Percentiles rank a stretch among this genome's conserved stretches.
phyloP scores from a whole-genome alignment of 35 echinoderm and acorn worm genomes.

The Eucidaris tribuloides region DNA sequence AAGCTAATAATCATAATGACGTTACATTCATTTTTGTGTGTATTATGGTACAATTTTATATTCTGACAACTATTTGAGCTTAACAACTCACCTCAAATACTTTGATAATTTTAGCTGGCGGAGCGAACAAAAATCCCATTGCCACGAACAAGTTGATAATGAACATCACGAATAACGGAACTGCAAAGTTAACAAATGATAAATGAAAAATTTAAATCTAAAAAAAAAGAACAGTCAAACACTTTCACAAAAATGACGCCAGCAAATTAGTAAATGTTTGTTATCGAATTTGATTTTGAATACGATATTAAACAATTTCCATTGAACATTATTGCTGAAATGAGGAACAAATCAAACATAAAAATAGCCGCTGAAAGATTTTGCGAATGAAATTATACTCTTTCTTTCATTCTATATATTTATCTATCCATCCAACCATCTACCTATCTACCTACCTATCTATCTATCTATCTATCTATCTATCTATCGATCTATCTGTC shows the following conservation, averaged over 20 bases:
- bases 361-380: too few species aligned
- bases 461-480: too few species aligned
- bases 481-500: too few species aligned
- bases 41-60: background rate
- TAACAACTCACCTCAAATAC: background rate
- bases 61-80: background rate
- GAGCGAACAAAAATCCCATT: background rate
- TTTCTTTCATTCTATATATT: too few species aligned
- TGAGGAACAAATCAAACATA: too few species aligned
- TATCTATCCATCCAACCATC: background rate
- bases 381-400: background rate
- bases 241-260: background rate
- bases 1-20: background rate
- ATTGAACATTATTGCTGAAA: too few species aligned
- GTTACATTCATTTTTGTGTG: background rate
- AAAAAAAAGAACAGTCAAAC: background rate
- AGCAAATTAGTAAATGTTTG: background rate
- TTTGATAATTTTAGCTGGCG: background rate
- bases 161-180: background rate
- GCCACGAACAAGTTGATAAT: background rate
- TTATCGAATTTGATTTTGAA: background rate
- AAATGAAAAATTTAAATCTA: too few species aligned
- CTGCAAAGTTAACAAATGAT: too few species aligned
- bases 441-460: too few species aligned
- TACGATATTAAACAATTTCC: too few species aligned